Evolutionary conservation across 2,113 vertebrate species (phyloP).

Genomic region (Arizona elegans): DNA sequence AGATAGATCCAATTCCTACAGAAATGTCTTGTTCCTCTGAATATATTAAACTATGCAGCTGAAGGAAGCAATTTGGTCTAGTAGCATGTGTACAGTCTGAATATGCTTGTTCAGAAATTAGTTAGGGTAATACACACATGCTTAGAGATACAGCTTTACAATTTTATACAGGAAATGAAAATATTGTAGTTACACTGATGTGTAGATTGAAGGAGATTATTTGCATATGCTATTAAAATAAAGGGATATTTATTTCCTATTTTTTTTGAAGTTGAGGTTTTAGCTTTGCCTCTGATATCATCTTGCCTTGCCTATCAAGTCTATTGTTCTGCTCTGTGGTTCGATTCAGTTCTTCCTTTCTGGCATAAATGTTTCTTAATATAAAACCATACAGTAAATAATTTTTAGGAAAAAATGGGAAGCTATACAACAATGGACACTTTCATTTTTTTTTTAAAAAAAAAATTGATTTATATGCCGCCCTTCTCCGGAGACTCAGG

Average conservation of each 20-base stretch:
- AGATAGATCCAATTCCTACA: neutral
- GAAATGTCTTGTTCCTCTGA: neutral
- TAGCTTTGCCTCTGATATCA: neutral
- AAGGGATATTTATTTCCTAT: neutral
- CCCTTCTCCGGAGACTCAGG: too few species aligned
- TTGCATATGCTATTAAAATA: neutral
- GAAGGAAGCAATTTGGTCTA: neutral
- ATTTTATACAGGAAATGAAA: neutral
- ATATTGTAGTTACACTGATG: neutral
- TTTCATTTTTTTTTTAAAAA: too few species aligned
- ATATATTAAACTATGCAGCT: neutral
- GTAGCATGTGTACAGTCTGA: neutral
- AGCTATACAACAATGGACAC: neutral
- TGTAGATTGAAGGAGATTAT: neutral
- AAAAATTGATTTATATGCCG: too few species aligned
- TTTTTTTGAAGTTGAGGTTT: neutral
- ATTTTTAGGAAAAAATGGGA: neutral
- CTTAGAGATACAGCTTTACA: neutral
- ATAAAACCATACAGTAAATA: neutral
- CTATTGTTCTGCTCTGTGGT: neutral
- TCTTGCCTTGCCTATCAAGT: neutral
- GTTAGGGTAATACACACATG: neutral
- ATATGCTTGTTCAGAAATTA: neutral
- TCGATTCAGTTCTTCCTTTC: neutral
- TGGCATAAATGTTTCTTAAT: neutral